Percentiles rank a stretch among this genome's conserved stretches.
Evolutionary conservation across 1,140 invertebrate species (phyloP).

Genomic region (Sycophaga agraensis): DNA sequence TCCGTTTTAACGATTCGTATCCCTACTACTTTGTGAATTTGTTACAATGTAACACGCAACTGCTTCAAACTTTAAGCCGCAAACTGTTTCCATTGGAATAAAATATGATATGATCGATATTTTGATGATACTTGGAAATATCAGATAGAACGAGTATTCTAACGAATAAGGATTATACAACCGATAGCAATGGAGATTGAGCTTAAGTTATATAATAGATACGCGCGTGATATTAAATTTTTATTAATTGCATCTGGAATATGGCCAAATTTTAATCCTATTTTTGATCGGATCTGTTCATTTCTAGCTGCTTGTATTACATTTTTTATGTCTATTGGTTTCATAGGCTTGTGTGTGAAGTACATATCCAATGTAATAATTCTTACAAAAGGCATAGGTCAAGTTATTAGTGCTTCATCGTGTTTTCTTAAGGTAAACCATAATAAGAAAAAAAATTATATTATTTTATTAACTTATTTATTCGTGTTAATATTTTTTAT

Average conservation of each 20-base stretch:
- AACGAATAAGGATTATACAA: no score
- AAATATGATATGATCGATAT: no score
- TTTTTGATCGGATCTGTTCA: not conserved
- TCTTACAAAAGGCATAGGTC: constrained; percentile 20
- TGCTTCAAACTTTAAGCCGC: no score
- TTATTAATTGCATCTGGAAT: constrained; percentile 1
- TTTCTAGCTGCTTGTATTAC: not conserved
- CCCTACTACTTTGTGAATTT: no score
- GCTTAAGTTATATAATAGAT: not conserved
- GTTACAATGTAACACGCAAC: no score
- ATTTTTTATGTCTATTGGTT: not conserved
- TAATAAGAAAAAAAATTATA: not conserved
- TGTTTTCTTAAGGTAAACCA: constrained; percentile 23
- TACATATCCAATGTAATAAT: constrained; percentile 16
- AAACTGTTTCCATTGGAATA: no score
- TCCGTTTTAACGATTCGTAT: no score
- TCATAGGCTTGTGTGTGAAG: constrained; percentile 11
- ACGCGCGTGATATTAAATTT: not conserved
- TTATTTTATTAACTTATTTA: no score
- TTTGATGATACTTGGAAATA: no score
- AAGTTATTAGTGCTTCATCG: constrained; percentile 2
- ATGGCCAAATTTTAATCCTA: not conserved
- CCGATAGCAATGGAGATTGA: constrained; percentile 3
- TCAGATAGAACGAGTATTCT: no score
- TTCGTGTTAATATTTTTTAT: no score